phyloP scores from a whole-genome alignment of 2,113 vertebrate species.

The Tenrec ecaudatus region DNA sequence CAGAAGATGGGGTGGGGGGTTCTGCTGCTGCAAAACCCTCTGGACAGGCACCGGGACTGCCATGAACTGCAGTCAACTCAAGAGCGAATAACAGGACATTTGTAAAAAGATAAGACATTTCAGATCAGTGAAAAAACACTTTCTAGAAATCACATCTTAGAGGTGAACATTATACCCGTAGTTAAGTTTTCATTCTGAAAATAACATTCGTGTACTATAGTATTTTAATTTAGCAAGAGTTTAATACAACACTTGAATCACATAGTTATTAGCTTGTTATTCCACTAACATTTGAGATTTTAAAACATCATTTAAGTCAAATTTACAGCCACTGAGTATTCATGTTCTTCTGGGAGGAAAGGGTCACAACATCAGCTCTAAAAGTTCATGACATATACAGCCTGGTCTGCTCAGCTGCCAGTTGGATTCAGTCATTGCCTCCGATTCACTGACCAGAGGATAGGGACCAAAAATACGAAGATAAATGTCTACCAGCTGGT shows the following conservation, averaged over 20 bases:
- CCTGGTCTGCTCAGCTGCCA: not conserved
- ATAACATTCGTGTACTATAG: not conserved
- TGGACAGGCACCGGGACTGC: not conserved
- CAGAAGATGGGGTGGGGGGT: not conserved
- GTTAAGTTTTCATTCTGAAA: conserved; percentile 17
- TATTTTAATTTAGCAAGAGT: not conserved
- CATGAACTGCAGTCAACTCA: not conserved
- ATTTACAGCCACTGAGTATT: not conserved
- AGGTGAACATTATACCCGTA: not conserved
- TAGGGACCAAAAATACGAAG: not conserved
- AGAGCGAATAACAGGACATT: not conserved
- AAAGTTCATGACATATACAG: not conserved
- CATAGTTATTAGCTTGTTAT: not conserved
- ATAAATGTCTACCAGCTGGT: not conserved
- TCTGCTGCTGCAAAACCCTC: not conserved
- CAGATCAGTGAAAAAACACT: not conserved
- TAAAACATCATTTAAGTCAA: not conserved
- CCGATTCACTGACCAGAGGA: not conserved
- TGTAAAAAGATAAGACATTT: not conserved
- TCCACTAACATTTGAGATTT: not conserved
- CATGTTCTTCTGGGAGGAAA: not conserved
- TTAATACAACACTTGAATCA: not conserved
- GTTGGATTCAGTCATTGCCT: not conserved
- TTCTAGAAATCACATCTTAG: not conserved
- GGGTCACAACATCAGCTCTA: not conserved